Base-by-base conservation (phyloP, 1,140 invertebrate species). In the Lysiphlebus fabarum region DNA sequence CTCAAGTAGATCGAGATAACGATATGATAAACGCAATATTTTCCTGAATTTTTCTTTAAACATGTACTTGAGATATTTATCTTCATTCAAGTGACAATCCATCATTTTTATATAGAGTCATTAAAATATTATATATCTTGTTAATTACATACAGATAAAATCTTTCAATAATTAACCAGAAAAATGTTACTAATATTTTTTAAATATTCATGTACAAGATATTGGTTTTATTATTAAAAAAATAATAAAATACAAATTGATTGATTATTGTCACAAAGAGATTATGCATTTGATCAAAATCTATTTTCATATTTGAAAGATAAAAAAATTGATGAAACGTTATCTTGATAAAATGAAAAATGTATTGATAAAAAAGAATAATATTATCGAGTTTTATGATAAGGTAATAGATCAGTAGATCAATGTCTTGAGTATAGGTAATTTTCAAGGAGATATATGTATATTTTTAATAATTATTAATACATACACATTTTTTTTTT, bases 331-430 rank as follows among this genome's bases (percentile, higher is more conserved):
- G 38, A 51, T n/a, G 14, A n/a, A 38, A 36, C 14, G 34, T 37
- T 51, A 51, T 7, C 14, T 7, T 11, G 12, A 38, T 33, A n/a
- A 51, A 51, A 12, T 51, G 17, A 4, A 26, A 26, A 33, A 33
- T n/a, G 34, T 38, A n/a, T 12, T 6, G 34, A 37, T 7, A 12
- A 37, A 34, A n/a, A 6, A 51, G 37, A 51, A 36, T 3, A 14
- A 12, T 6, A 37, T 11, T 38, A 1, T 51, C 26, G 12, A 51
- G 49, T 38, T n/a, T n/a, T 51, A 9, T 36, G 49, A 51, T 51
- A 36, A 51, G 10, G 38, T n/a, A 49, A 11, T 49, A 49, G 47
- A 33, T 49, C 47, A 51, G 49, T 51, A 11, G 49, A 51, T 51
- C 49, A 51, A 6, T 37, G 49, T 14, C 36, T 26, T 4, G 17